Evolutionary conservation across 2,888 invertebrate genomes (phyloP), one percentile per base, ranked within the genome.

Genomic region (Leptinotarsa haldemani): DNA sequence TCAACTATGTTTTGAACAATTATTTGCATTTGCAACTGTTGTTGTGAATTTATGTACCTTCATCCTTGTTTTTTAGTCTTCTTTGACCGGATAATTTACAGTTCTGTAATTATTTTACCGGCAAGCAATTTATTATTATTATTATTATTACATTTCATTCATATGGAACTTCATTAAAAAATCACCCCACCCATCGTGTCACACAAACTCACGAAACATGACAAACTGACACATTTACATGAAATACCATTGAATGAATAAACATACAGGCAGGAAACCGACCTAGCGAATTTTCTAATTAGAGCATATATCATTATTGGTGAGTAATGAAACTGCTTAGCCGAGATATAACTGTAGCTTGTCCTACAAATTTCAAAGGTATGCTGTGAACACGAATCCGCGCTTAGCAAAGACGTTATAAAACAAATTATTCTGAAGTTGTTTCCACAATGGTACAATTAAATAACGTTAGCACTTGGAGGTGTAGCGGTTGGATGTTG

Each of bases 281-380:
- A 52, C 56, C 13, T 56, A 53, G 56, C 56, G 1, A 56, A 68
- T 68, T 68, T 46, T 68, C 56, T 56, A 68, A 68, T 68, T 56
- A 68, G 67, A 56, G 67, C 67, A 68, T 56, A 68, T 68, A 68
- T 68, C 20, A 56, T 53, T 68, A 53, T 46, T n/a, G 61, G 61
- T 30, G 67, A 40, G 65, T 73, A 73, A 70, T 70, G 69, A 66
- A 73, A 69, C 30, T 16, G 64, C 30, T 58, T 18, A 64, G 25
- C 47, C 22, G 20, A 20, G 53, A 40, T 63, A 25, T 73, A 73
- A 73, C 73, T 73, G 73, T 73, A 70, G 70, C 65, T 66, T 63
- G 70, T 70, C 66, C 73, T 73, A 73, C 70, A 73, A 70, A 66
- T 69, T 65, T 52, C 40, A 65, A 48, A 70, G 66, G 69, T 65